Percentiles rank a stretch among this genome's conserved stretches.
phyloP scores from a whole-genome alignment of 2,888 invertebrate genomes.

The Protophormia terraenovae region DNA sequence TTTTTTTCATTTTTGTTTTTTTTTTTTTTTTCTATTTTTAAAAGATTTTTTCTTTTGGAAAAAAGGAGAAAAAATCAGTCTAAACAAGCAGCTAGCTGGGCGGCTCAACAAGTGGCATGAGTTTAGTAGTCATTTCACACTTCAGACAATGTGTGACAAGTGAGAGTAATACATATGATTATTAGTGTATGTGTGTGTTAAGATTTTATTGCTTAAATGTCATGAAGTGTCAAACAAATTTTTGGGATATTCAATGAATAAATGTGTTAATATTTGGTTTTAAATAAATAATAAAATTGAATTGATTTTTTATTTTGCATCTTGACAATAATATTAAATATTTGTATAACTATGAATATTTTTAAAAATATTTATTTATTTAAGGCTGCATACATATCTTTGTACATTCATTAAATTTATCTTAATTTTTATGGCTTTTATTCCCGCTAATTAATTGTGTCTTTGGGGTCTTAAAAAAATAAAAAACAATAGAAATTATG shows the following conservation, averaged over 20 bases:
- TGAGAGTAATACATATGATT: too few relatives aligned
- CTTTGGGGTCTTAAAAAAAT: background rate
- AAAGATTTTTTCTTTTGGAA: too few relatives aligned
- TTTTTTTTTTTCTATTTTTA: background rate
- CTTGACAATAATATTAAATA: background rate
- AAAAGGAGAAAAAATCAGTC: background rate
- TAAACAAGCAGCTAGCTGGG: background rate
- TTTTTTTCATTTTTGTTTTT: background rate
- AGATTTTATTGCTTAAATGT: conserved; percentile 2
- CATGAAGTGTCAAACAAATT: background rate
- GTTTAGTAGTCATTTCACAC: conserved; percentile 20
- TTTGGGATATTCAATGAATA: too few relatives aligned
- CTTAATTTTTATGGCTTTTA: background rate
- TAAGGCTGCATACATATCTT: background rate
- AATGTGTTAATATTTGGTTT: background rate
- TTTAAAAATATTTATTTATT: too few relatives aligned
- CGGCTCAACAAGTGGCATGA: background rate
- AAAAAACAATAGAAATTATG: too few relatives aligned
- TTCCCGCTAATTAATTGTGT: background rate
- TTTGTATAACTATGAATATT: too few relatives aligned
- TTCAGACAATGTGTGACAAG: background rate
- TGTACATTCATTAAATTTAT: background rate
- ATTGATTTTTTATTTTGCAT: background rate
- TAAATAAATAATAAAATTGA: background rate
- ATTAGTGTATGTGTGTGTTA: too few relatives aligned